These are phyloP conservation scores for Phaethornis superciliosus DNA, from an alignment of 2,113 vertebrate species.

Conservation along the genomic window DNA sequence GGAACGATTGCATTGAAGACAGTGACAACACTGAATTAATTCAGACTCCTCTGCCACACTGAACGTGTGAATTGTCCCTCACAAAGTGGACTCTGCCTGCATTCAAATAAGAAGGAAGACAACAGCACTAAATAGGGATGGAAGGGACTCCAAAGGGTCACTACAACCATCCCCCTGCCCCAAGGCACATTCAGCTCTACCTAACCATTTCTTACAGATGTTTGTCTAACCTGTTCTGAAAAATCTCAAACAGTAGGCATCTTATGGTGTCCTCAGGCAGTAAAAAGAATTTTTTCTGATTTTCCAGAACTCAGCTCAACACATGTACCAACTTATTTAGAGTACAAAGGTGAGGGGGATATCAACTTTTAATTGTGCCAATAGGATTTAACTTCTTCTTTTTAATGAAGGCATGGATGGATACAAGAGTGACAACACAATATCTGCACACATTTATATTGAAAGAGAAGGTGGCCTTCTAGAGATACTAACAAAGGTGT, in stretches of 20 bases:
- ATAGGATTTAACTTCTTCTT: not conserved
- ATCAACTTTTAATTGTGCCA: not conserved
- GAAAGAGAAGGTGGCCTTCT: not conserved
- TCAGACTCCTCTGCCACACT: not conserved
- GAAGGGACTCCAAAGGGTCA: not conserved
- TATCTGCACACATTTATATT: not conserved
- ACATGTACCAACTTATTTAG: not conserved
- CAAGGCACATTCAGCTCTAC: not conserved
- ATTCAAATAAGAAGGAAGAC: not conserved
- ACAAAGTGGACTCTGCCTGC: not conserved
- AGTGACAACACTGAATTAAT: not conserved
- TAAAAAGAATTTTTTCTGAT: not conserved
- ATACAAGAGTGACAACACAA: not conserved
- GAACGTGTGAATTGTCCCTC: not conserved
- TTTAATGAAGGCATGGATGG: not conserved
- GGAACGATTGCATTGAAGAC: not conserved
- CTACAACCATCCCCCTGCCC: not conserved
- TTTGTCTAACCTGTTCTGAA: not conserved
- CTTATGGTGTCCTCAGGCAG: not conserved
- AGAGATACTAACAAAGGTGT: not conserved
- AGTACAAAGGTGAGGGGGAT: not conserved
- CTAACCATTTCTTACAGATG: conserved; percentile 8
- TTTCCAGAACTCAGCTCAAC: not conserved
- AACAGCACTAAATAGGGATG: not conserved
- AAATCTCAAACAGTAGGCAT: not conserved